Base-by-base conservation (phyloP, 2,888 invertebrate genomes). In the Zhengitettix transpicula region DNA sequence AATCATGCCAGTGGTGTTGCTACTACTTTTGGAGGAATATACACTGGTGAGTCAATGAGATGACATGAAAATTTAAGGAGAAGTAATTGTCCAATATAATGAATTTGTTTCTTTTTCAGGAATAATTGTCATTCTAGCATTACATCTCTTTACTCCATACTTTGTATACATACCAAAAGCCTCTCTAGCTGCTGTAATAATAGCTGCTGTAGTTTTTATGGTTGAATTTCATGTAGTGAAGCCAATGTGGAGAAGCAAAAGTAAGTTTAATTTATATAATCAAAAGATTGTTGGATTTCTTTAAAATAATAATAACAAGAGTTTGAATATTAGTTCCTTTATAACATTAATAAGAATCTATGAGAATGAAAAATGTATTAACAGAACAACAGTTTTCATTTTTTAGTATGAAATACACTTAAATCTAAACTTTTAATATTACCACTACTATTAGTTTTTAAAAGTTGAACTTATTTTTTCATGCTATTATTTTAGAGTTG, bases 1-100 rank as follows among this genome's bases (percentile, higher is more conserved):
- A 85, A 86, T 69, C 79, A 84, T 65, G 82, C 83, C 52, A 83
- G 83, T 66, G 85, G 85, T 1, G 85, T 85, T 0, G 77, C 77
- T 65, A 85, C 84, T 0, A 82, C 85, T 5, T 76, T 83, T 57
- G 82, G 83, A 12, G 84, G 84, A 10, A 71, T 83, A 52, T 80
- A 81, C 66, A 82, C 83, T 5, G 82, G 82, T 64, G 70, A 66
- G 64, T 47, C n/a, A 47, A 47, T 14, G 47, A 47, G n/a, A 8
- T 3, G 3, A 7, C 5, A 14, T 14, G 8, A 47, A 47, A 2
- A 47, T 47, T 14, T 47, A 47, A 14, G n/a, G 47, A 7, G n/a
- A 47, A 47, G 47, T 5, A 47, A 15, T 54, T 12, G 9, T 54
- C 1, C 12, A 2, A 16, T n/a, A 2, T n/a, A 28, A 54, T 54